These are phyloP conservation scores for Chrysolina haemoptera DNA, from an alignment of 2,888 invertebrate genomes.

Conservation along the genomic window DNA sequence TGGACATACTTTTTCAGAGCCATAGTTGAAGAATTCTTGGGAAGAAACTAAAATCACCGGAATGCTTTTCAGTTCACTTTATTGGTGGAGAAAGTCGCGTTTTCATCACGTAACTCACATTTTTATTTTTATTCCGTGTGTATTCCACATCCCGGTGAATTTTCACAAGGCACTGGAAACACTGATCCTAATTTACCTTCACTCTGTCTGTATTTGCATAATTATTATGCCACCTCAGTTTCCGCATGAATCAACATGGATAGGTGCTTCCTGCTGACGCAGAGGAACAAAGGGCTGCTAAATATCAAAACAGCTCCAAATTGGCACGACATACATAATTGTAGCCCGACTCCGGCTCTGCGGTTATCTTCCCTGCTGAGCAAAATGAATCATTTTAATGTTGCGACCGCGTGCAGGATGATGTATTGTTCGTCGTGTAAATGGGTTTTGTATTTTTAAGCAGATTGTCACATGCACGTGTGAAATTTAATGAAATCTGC, in stretches of 20 bases:
- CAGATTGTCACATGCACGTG: not conserved
- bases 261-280: not conserved
- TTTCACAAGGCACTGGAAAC: too few relatives aligned
- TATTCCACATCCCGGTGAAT: too few relatives aligned
- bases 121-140: too few relatives aligned
- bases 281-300: not conserved
- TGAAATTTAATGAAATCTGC: not conserved
- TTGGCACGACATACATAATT: slow-evolving; percentile 6
- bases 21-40: too few relatives aligned
- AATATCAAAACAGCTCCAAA: not conserved
- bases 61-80: too few relatives aligned
- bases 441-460: not conserved
- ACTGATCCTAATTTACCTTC: too few relatives aligned
- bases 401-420: not conserved
- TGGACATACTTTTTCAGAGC: too few relatives aligned
- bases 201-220: too few relatives aligned
- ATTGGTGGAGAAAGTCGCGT: too few relatives aligned
- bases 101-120: too few relatives aligned
- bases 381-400: slow-evolving; percentile 9
- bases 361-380: slow-evolving; percentile 3
- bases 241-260: not conserved
- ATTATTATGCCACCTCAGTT: not conserved
- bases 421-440: not conserved
- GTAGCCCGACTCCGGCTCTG: not conserved
- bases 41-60: too few relatives aligned